A percentile compares a stretch with the other conserved stretches of the same genome.
Conservation (phyloP, 2,113 vertebrate species). For the Peucedramus taeniatus region DNA sequence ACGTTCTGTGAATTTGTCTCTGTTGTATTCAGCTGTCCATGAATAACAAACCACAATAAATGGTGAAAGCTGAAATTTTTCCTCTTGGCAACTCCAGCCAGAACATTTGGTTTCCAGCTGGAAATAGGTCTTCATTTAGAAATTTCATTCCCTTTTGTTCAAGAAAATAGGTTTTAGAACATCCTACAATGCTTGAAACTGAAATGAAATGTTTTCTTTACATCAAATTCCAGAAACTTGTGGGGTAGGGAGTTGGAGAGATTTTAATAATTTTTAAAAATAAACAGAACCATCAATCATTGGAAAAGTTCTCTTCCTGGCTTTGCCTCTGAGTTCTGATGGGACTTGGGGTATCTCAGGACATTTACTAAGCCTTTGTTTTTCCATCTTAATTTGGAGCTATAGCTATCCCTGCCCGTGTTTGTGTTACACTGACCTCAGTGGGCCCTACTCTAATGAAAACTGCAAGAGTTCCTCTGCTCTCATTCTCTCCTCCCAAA, state of each 20-base stretch:
- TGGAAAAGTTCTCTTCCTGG: constrained; percentile 1
- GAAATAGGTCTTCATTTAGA: constrained; percentile 42
- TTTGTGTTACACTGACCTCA: background rate
- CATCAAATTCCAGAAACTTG: constrained; percentile 25
- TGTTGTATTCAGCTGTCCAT: constrained; percentile 10
- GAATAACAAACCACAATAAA: constrained; percentile 63
- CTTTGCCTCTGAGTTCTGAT: background rate
- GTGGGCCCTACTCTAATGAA: background rate
- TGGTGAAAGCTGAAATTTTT: constrained; percentile 32
- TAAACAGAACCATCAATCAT: constrained; percentile 41
- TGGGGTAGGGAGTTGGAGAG: background rate
- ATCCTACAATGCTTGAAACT: background rate
- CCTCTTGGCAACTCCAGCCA: constrained; percentile 11
- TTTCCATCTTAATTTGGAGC: background rate
- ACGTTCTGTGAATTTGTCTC: background rate
- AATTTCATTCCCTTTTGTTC: constrained; percentile 29
- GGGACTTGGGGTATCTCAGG: background rate
- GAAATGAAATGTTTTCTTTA: constrained; percentile 42
- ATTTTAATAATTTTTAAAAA: constrained; percentile 23
- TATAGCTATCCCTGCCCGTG: background rate
- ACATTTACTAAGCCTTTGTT: background rate
- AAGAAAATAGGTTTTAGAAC: constrained; percentile 25
- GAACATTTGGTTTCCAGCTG: constrained; percentile 56
- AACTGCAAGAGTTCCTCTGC: background rate
- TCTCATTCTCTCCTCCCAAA: background rate